phyloP scores from a whole-genome alignment of 1,140 invertebrate species.

The Teleopsis dalmanni region DNA sequence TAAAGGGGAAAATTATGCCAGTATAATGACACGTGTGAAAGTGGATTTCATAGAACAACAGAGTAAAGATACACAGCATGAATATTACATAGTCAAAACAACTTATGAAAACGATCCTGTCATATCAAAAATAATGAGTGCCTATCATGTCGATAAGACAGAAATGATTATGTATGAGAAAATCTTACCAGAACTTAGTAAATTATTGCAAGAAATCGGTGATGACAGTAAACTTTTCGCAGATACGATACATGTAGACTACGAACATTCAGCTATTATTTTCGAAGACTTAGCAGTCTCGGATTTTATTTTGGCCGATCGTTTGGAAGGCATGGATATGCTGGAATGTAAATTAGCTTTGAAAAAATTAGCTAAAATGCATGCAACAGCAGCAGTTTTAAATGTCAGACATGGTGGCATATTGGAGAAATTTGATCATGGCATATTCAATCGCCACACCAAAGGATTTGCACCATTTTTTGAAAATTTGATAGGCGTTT shows the following conservation, averaged over 20 bases:
- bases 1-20: slow-evolving; percentile 41
- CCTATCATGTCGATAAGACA: slow-evolving; percentile 26
- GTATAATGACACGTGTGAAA: slow-evolving; percentile 34
- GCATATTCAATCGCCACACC: slow-evolving; percentile 33
- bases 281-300: slow-evolving; percentile 50
- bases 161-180: slow-evolving; percentile 41
- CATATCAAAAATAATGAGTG: slow-evolving; percentile 20
- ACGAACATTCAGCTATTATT: slow-evolving; percentile 33
- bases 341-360: slow-evolving; percentile 45
- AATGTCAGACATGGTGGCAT: slow-evolving; percentile 26
- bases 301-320: slow-evolving; percentile 48
- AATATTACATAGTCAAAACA: slow-evolving; percentile 34
- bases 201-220: slow-evolving; percentile 16
- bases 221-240: slow-evolving; percentile 34
- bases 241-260: slow-evolving; percentile 32
- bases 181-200: slow-evolving; percentile 26
- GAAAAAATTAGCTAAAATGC: slow-evolving; percentile 52
- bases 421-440: slow-evolving; percentile 26
- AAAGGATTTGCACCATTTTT: slow-evolving; percentile 23
- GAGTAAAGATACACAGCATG: slow-evolving; percentile 13
- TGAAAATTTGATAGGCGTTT: slow-evolving; percentile 19
- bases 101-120: slow-evolving; percentile 31
- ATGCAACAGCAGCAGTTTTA: slow-evolving; percentile 44
- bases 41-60: slow-evolving; percentile 16
- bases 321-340: slow-evolving; percentile 47